Base-by-base conservation (phyloP, 2,888 invertebrate species). In the Enoplolaimus lenunculus region DNA sequence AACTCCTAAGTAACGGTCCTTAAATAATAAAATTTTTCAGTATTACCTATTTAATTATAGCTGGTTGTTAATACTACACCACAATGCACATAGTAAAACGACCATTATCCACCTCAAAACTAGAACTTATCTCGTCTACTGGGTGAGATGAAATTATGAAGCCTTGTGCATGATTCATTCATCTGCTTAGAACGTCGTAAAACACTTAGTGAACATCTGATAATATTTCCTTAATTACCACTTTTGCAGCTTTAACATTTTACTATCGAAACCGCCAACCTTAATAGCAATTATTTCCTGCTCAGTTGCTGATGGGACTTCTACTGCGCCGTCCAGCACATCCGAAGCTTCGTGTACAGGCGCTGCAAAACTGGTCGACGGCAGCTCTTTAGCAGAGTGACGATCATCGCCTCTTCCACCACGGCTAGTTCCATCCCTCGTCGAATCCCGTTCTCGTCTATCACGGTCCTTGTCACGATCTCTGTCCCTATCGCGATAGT, bases 211-310 rank as follows among this genome's bases (percentile, higher is more conserved):
- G n/a, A n/a, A n/a, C n/a, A n/a, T n/a, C n/a, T n/a, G n/a, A n/a
- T n/a, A n/a, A n/a, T n/a, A n/a, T n/a, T n/a, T n/a, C n/a, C n/a
- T n/a, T n/a, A n/a, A n/a, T n/a, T n/a, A n/a, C n/a, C n/a, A n/a
- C n/a, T n/a, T n/a, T n/a, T n/a, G n/a, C n/a, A n/a, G n/a, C n/a
- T n/a, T n/a, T n/a, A n/a, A n/a, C n/a, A n/a, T n/a, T n/a, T n/a
- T n/a, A n/a, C n/a, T n/a, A n/a, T n/a, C n/a, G n/a, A n/a, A n/a
- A n/a, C n/a, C n/a, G n/a, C n/a, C n/a, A n/a, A n/a, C n/a, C 77
- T 92, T 90, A 71, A 97, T 95, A 0, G 95, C 95, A 82, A 93
- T 93, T 64, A 89, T 86, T 84, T 95, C 95, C 74, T 90, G 88
- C 81, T 93, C 92, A 77, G 90, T 91, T 77, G 93, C 64, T 7